A percentile compares a stretch with the other conserved stretches of the same genome.
Evolutionary conservation across 2,888 invertebrate species (phyloP).

Genomic region (Epicampocera succincta): DNA sequence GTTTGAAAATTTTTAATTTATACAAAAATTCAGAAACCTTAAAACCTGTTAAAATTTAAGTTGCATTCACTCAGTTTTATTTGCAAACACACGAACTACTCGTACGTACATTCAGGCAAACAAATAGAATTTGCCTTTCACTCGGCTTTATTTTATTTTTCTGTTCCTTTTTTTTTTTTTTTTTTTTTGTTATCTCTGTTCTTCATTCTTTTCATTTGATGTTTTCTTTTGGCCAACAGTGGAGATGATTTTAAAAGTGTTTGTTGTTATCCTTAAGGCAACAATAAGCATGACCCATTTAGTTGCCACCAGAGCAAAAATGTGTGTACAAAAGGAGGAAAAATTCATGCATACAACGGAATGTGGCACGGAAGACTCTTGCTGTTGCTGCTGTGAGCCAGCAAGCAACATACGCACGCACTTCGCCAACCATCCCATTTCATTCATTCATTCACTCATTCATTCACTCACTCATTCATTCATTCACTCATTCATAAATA

Average conservation of each 20-base stretch:
- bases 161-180: not conserved
- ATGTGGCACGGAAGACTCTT: slow-evolving; percentile 25
- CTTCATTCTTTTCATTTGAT: slow-evolving; percentile 21
- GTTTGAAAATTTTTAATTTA: no score
- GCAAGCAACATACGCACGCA: not conserved
- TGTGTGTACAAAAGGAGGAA: not conserved
- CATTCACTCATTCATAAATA: slow-evolving; percentile 38
- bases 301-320: slow-evolving; percentile 24
- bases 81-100: no score
- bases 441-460: not conserved
- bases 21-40: no score
- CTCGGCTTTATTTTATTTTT: not conserved
- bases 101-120: no score
- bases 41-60: no score
- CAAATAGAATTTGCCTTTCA: no score
- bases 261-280: slow-evolving; percentile 63
- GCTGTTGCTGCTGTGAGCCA: slow-evolving; percentile 3
- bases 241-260: slow-evolving; percentile 59
- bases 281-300: slow-evolving; percentile 58
- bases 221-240: slow-evolving; percentile 37
- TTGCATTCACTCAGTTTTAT: no score
- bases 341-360: slow-evolving; percentile 19
- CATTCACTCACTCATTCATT: slow-evolving; percentile 1
- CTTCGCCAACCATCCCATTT: not conserved
- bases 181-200: not conserved